Evolutionary conservation across 2,888 invertebrate genomes (phyloP).

Genomic region (Hoplodrina ambigua): DNA sequence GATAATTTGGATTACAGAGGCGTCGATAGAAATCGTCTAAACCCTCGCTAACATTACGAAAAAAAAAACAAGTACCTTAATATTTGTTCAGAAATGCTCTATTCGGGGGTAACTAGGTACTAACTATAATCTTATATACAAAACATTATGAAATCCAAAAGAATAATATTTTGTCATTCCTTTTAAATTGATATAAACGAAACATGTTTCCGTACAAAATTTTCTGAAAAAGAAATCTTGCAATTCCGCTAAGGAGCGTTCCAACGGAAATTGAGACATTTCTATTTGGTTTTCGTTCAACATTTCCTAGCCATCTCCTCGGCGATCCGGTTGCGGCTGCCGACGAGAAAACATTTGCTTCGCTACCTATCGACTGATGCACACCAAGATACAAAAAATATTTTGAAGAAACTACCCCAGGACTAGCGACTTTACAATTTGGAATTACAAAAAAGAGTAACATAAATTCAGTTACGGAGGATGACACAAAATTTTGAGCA

Average conservation of each 20-base stretch:
- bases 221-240: conserved; percentile 75
- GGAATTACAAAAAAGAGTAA: background rate
- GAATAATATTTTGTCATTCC: conserved; percentile 39
- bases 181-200: conserved; percentile 65
- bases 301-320: conserved; percentile 82
- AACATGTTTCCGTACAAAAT: conserved; percentile 73
- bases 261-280: conserved; percentile 87
- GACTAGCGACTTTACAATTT: conserved; percentile 1
- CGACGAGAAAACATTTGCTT: conserved; percentile 73
- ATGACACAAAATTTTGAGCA: conserved; percentile 5
- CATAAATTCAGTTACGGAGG: conserved; percentile 2
- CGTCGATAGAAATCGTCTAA: conserved; percentile 14
- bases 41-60: conserved; percentile 16
- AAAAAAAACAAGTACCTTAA: conserved; percentile 3
- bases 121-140: conserved; percentile 6
- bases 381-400: conserved; percentile 52
- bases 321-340: conserved; percentile 77
- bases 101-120: background rate
- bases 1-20: conserved; percentile 32
- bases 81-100: conserved; percentile 9
- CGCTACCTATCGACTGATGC: conserved; percentile 67
- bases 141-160: conserved; percentile 2
- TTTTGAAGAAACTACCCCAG: conserved; percentile 26
- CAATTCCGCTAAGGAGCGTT: conserved; percentile 78
- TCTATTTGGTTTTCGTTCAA: conserved; percentile 86